phyloP scores from a whole-genome alignment of 2,888 invertebrate species.

The Eilema sororculum region DNA sequence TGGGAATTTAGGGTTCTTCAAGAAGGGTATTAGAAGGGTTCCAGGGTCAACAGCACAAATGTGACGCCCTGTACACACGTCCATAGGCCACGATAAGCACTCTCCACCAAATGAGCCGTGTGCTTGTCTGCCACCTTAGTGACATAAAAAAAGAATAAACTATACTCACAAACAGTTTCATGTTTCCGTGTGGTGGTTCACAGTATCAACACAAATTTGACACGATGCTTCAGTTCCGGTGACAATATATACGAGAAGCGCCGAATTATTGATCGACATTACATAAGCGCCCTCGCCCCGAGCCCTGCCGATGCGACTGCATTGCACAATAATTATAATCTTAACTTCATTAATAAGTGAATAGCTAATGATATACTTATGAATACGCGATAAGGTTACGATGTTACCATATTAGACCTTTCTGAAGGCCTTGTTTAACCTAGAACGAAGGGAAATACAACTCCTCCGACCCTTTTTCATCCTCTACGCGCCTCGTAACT shows the following conservation, averaged over 20 bases:
- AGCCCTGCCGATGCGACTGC: constrained; percentile 32
- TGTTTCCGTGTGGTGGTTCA: constrained; percentile 45
- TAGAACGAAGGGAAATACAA: not conserved
- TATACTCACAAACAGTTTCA: constrained; percentile 71
- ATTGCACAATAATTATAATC: constrained; percentile 36
- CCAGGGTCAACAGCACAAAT: too few relatives aligned
- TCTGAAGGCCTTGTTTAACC: not conserved
- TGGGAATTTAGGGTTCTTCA: too few relatives aligned
- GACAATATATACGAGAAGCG: constrained; percentile 59
- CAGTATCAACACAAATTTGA: constrained; percentile 44
- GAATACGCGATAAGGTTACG: constrained; percentile 30
- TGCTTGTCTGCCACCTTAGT: too few relatives aligned
- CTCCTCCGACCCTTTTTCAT: too few relatives aligned
- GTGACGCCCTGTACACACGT: too few relatives aligned
- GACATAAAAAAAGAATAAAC: not conserved
- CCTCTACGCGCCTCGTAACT: too few relatives aligned
- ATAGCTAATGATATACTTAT: constrained; percentile 28
- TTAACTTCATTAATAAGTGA: constrained; percentile 22
- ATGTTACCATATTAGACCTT: not conserved
- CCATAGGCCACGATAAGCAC: too few relatives aligned
- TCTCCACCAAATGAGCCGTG: too few relatives aligned
- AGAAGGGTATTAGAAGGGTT: too few relatives aligned
- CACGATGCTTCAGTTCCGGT: constrained; percentile 33
- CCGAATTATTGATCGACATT: constrained; percentile 52
- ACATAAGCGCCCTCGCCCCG: constrained; percentile 49